phyloP scores from a whole-genome alignment of 2,113 vertebrate species.

The Haliaeetus leucogaster region DNA sequence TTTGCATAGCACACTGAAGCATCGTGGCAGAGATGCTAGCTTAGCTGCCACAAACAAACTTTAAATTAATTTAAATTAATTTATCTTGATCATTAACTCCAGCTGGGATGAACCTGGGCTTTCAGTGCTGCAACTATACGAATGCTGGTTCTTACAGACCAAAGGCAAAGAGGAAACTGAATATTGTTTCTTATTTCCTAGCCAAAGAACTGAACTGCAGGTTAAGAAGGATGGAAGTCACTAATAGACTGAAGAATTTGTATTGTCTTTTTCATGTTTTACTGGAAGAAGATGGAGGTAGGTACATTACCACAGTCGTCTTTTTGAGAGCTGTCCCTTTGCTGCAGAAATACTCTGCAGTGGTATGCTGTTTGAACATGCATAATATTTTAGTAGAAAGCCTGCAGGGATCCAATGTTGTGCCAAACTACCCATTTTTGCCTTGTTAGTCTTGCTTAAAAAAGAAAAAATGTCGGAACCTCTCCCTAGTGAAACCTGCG shows the following conservation, averaged over 20 bases:
- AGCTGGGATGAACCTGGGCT: neutral
- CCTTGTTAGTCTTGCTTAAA: neutral
- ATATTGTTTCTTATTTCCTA: neutral
- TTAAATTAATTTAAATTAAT: neutral
- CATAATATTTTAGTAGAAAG: neutral
- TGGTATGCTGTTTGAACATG: rapidly evolving
- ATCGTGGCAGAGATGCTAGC: neutral
- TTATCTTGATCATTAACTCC: neutral
- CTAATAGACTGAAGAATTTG: neutral
- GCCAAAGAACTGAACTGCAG: neutral
- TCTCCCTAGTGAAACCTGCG: neutral
- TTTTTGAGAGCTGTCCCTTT: neutral
- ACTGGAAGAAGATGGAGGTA: neutral
- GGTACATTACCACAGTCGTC: neutral
- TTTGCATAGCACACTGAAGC: neutral
- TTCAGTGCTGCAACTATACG: neutral
- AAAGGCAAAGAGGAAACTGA: neutral
- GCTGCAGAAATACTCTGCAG: neutral
- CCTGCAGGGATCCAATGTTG: neutral
- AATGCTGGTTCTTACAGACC: neutral
- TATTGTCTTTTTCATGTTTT: neutral
- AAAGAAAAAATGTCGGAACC: neutral
- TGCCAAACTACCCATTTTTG: neutral
- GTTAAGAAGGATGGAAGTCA: neutral
- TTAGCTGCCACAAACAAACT: neutral